A percentile compares a stretch with the other conserved stretches of the same genome.
phyloP scores from a whole-genome alignment of 2,797 vertebrate species.

The Pseudomugil tenellus region DNA sequence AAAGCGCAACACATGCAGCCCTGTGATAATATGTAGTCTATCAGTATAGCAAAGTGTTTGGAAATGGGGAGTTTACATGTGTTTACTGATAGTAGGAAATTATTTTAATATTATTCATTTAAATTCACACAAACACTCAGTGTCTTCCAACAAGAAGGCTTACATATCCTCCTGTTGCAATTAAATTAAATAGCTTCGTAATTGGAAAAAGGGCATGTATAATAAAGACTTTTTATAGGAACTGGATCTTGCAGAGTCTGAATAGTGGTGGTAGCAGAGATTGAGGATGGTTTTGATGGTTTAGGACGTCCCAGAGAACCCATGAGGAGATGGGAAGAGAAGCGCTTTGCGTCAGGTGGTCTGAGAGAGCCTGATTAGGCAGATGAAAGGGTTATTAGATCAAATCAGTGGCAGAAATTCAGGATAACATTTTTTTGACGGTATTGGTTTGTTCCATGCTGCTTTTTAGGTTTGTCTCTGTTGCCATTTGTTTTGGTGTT shows the following conservation, averaged over 20 bases:
- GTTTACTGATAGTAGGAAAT: conserved; percentile 20
- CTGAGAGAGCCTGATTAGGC: background rate
- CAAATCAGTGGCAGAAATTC: background rate
- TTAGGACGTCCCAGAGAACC: background rate
- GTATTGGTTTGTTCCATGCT: background rate
- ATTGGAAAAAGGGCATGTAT: background rate
- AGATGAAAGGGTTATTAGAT: background rate
- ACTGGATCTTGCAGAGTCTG: background rate
- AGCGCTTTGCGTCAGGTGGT: background rate
- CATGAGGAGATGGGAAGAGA: background rate
- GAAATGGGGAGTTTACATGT: conserved; percentile 37
- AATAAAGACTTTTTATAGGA: background rate
- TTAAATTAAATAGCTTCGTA: conserved; percentile 19
- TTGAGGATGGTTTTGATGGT: background rate
- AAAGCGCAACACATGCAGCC: conserved; percentile 5
- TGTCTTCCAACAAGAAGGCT: conserved; percentile 40
- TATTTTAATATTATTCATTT: conserved; percentile 27
- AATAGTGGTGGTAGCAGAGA: background rate
- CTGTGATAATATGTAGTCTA: conserved; percentile 2
- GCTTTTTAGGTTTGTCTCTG: background rate
- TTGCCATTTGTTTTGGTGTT: background rate
- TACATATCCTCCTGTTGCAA: conserved; percentile 57
- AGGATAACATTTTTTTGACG: background rate
- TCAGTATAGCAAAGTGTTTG: conserved; percentile 29
- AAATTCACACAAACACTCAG: conserved; percentile 28